Base-by-base conservation (phyloP, 2,888 invertebrate genomes). In the Zaprionus lineosus region DNA sequence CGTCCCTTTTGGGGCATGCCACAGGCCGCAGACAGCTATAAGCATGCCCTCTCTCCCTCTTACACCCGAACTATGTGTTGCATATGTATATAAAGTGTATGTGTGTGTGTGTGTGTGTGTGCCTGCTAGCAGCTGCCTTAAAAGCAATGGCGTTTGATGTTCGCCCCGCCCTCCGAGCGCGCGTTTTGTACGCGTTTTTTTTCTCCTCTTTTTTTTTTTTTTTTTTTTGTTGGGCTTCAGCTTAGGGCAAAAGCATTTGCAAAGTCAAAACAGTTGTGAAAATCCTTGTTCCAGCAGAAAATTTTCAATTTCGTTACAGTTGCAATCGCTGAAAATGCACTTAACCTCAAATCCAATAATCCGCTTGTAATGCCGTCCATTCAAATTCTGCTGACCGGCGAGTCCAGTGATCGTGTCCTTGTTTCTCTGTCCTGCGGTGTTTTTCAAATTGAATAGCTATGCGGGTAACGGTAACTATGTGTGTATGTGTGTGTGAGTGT, bases 291-390 rank as follows among this genome's bases (percentile, higher is more conserved):
- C n/a, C n/a, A n/a, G n/a, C n/a, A 41, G 44, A 46, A 55, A 48
- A 53, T 46, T 71, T 68, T 51, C 44, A 65, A 62, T 84, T 75
- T 74, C 50, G 43, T 62, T 64, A 48, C 65, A 64, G 61, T 64
- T 72, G 53, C 50, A 60, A 60, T 64, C 59, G 43, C 28, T 60
- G 64, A 44, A 64, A 78, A 74, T 70, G 66, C 84, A 81, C 81
- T 81, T 81, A 81, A 84, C 81, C 84, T 78, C 61, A 76, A 86
- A 87, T 83, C 85, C 71, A 72, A 71, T 86, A 85, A 85, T 86
- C 86, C 85, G 73, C 75, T 84, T 86, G 84, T 85, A 85, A 76
- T 71, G 64, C 74, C 63, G 61, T 61, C 64, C 76, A 76, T 82
- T 72, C 61, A 73, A 58, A 55, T 44, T 19, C 44, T 19, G 26